phyloP scores from a whole-genome alignment of 2,113 vertebrate genomes.

The human (Homo sapiens) region DNA sequence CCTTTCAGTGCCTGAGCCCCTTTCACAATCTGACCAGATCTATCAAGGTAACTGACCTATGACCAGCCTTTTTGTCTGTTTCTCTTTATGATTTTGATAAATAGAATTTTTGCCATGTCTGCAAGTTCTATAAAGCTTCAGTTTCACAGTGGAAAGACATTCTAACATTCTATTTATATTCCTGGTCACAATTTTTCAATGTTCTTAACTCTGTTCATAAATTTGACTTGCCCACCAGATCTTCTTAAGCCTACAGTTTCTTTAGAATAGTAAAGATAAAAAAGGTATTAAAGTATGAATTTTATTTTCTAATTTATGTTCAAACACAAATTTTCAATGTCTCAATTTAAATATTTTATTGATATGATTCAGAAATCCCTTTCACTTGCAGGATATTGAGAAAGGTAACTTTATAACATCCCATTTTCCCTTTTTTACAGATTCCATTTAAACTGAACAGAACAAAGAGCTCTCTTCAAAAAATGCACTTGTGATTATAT shows the following conservation, averaged over 20 bases:
- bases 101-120: neutral
- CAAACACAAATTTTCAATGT: neutral
- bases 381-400: neutral
- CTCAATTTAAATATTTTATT: conserved; percentile 26
- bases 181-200: neutral
- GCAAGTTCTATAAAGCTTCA: conserved; percentile 4
- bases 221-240: neutral
- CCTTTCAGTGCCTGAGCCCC: neutral
- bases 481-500: neutral
- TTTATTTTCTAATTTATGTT: neutral
- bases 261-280: conserved; percentile 22
- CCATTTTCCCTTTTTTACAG: neutral
- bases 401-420: neutral
- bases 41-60: neutral
- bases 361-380: neutral
- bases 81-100: conserved; percentile 16
- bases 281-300: neutral
- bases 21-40: conserved; percentile 18
- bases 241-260: neutral
- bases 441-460: neutral
- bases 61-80: neutral
- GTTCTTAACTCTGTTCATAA: neutral
- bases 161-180: conserved; percentile 26
- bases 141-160: neutral
- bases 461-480: neutral